These are phyloP conservation scores for Peromyscus californicus DNA, from an alignment of 2,113 vertebrate genomes.

Conservation along the genomic window DNA sequence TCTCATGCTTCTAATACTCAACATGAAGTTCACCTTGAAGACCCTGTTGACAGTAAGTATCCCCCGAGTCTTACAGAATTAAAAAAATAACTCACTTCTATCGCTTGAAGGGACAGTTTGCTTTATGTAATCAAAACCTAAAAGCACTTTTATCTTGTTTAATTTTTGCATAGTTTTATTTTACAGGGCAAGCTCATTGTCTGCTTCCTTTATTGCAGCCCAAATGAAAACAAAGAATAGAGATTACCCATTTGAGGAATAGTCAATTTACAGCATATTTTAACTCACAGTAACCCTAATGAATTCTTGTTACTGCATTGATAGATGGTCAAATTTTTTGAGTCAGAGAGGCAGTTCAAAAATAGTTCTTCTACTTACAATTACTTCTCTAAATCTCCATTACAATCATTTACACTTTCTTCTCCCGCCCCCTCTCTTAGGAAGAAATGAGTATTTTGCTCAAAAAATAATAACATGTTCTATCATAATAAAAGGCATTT, in stretches of 20 bases:
- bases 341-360: conserved; percentile 64
- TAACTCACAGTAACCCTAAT: conserved; percentile 51
- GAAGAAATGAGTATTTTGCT: conserved; percentile 57
- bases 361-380: conserved; percentile 56
- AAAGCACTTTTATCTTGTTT: conserved; percentile 61
- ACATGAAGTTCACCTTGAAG: not conserved
- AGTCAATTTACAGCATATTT: conserved; percentile 38
- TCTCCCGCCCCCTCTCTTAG: not conserved
- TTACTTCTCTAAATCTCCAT: conserved; percentile 69
- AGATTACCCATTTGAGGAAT: not conserved
- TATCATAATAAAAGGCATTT: conserved; percentile 68
- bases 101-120: conserved; percentile 11
- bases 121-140: conserved; percentile 55
- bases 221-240: conserved; percentile 74
- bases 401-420: conserved; percentile 39
- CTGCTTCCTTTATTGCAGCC: conserved; percentile 56
- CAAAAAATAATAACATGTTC: conserved; percentile 57
- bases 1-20: not conserved
- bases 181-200: conserved; percentile 40
- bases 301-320: conserved; percentile 70
- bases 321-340: conserved; percentile 55
- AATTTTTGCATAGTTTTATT: conserved; percentile 36
- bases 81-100: conserved; percentile 51
- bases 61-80: not conserved
- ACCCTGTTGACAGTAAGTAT: not conserved